Conservation (phyloP, 2,113 vertebrate species). For the Limanda limanda region DNA sequence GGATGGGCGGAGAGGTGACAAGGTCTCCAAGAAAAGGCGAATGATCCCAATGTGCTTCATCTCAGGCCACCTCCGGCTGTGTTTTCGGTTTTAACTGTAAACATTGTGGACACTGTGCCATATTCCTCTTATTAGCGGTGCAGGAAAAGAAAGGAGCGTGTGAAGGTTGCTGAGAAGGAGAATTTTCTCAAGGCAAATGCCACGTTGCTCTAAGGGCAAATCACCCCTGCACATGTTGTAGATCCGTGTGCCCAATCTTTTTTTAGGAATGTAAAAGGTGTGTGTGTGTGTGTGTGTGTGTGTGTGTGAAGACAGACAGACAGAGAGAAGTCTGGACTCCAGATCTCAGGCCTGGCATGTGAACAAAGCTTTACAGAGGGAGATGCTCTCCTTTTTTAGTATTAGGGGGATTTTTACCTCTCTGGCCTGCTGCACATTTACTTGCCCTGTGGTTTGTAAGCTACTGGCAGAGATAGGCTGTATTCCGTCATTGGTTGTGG, state of each 20-base stretch:
- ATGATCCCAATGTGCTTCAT: constrained; percentile 51
- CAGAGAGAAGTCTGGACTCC: constrained; percentile 36
- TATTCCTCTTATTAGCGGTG: constrained; percentile 24
- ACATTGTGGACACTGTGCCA: constrained; percentile 41
- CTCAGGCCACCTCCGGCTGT: constrained; percentile 47
- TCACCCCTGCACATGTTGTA: constrained; percentile 10
- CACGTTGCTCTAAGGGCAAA: constrained; percentile 10
- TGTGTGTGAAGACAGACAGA: not conserved
- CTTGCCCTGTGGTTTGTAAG: not conserved
- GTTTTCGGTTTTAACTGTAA: constrained; percentile 48
- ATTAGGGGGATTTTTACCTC: not conserved
- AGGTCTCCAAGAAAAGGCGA: constrained; percentile 57
- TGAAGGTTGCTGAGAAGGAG: constrained; percentile 36
- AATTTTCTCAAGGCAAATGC: constrained; percentile 27
- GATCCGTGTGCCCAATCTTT: constrained; percentile 24
- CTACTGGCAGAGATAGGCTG: not conserved
- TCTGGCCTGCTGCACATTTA: not conserved
- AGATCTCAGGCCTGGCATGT: constrained; percentile 43
- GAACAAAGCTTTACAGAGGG: constrained; percentile 12
- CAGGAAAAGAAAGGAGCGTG: constrained; percentile 13
- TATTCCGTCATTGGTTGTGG: not conserved
- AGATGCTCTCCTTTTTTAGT: not conserved
- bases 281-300: constrained; percentile 25
- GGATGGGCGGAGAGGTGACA: constrained; percentile 64
- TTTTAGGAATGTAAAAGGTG: not conserved